Evolutionary conservation across 2,888 invertebrate species (phyloP), one percentile per base, ranked within the genome.

Genomic region (Charanyca ferruginea): DNA sequence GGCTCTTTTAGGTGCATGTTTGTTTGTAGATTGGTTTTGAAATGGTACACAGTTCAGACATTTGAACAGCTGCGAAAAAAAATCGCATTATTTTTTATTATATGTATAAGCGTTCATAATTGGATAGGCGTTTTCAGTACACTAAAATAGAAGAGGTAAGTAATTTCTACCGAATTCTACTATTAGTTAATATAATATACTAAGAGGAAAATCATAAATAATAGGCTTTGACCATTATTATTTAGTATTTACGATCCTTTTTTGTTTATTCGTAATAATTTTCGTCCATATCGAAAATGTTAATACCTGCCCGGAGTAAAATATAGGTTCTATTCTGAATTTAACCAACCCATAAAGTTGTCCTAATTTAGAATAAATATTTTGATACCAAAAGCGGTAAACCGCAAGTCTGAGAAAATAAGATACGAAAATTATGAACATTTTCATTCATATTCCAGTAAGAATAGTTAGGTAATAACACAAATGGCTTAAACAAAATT

Each of bases 321-420:
- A 73, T 68, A 48, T 25, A 48, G 59, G 18, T 52, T 59, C 49
- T 57, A 64, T 44, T 64, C 18, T 20, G 73, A 74, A 73, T 68
- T 59, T 48, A 47, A 51, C 28, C 32, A 57, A 44, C 32, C 44
- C 18, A 58, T 73, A 61, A 73, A 73, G 57, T 68, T 67, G 58
- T 48, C 49, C 18, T 73, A 67, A 74, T 59, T 73, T 68, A 68
- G 58, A 20, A 62, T 58, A 73, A 73, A 73, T 74, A 74, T 73
- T 74, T 68, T 63, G 63, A 63, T 59, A 68, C 52, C 54, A 35
- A 70, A 75, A 61, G 28, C 54, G 54, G 54, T 45, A 38, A 64
- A 55, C 76, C 58, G 28, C 71, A 41, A 68, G 18, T 52, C 45
- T 52, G 41, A 35, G 35, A 59, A 59, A 54, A 76, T 70, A 55